phyloP scores from a whole-genome alignment of 2,113 vertebrate genomes.

The Amblyornis subalaris region DNA sequence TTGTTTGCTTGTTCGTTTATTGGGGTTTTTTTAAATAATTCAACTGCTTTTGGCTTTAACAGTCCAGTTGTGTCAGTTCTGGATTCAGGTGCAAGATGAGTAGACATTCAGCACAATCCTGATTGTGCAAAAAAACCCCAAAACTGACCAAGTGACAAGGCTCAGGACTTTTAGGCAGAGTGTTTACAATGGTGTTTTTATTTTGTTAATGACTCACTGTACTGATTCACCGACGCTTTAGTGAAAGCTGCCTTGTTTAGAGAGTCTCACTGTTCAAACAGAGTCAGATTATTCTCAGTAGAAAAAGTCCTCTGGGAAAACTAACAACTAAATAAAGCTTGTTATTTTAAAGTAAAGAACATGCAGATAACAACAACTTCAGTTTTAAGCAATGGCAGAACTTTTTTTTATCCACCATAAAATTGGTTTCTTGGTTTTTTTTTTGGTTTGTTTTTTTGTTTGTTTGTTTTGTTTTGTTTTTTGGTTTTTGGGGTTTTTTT shows the following conservation, averaged over 20 bases:
- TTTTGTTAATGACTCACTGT: slow-evolving; percentile 7
- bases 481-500: too few relatives aligned
- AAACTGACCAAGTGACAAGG: neutral
- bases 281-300: neutral
- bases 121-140: neutral
- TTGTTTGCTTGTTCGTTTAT: neutral
- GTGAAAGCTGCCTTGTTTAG: neutral
- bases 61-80: neutral
- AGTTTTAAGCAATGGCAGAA: neutral
- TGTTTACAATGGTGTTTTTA: slow-evolving; percentile 7
- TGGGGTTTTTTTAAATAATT: neutral
- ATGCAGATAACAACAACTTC: neutral
- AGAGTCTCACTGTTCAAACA: neutral
- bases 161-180: neutral
- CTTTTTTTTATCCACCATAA: neutral
- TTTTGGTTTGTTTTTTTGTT: too few relatives aligned
- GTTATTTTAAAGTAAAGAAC: neutral
- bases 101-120: neutral
- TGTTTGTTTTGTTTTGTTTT: too few relatives aligned
- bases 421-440: neutral
- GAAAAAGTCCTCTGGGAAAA: neutral
- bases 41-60: neutral
- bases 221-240: neutral
- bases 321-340: neutral
- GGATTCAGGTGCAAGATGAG: neutral